These are phyloP conservation scores for Aphidoletes aphidimyza DNA, from an alignment of 2,888 invertebrate genomes.

Conservation along the genomic window DNA sequence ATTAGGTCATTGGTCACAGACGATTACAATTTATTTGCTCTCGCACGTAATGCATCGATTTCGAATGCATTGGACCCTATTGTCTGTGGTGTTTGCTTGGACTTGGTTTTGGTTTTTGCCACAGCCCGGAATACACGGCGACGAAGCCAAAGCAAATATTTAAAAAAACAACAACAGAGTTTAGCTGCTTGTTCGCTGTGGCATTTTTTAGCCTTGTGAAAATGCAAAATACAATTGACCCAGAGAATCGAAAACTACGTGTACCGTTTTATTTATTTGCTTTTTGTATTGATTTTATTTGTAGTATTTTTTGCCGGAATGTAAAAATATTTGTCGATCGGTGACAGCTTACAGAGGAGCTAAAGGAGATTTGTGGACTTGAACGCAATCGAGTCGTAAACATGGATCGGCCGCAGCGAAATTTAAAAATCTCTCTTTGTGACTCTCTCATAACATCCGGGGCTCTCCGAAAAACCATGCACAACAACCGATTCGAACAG, in stretches of 20 bases:
- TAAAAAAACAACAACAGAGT: background rate
- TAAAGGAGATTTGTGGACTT: constrained; percentile 34
- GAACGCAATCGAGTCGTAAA: constrained; percentile 34
- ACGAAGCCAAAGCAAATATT: background rate
- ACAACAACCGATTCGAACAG: background rate
- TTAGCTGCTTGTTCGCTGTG: background rate
- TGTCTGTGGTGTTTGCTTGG: background rate
- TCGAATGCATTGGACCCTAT: background rate
- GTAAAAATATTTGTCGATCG: constrained; percentile 22
- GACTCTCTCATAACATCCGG: no score
- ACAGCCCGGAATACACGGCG: background rate
- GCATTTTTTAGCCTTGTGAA: background rate
- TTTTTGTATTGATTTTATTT: constrained; percentile 35
- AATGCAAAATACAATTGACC: constrained; percentile 48
- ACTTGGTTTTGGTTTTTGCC: no score
- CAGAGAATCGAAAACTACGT: constrained; percentile 9
- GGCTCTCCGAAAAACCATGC: background rate
- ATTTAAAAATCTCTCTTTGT: no score
- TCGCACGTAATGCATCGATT: constrained; percentile 16
- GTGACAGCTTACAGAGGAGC: constrained; percentile 53
- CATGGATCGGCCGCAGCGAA: background rate
- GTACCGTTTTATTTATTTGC: constrained; percentile 53
- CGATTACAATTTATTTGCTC: constrained; percentile 53
- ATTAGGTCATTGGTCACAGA: constrained; percentile 52
- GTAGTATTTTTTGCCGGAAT: background rate